These are phyloP conservation scores for Neopipo cinnamomea DNA, from an alignment of 2,113 vertebrate genomes.

Conservation along the genomic window DNA sequence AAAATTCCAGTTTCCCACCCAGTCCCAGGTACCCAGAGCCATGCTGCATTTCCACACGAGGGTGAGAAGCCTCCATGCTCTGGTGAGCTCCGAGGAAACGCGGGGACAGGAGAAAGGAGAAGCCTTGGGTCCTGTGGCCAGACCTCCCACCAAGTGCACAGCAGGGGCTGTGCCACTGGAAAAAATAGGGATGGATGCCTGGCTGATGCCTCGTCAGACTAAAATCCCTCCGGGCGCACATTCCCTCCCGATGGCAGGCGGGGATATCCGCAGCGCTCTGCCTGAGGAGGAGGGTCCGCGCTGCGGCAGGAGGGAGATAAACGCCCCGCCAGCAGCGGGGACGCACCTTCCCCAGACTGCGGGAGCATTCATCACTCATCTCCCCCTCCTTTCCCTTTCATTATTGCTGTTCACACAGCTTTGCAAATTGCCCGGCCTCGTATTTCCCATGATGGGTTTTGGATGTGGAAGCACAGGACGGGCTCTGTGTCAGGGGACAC, in stretches of 20 bases:
- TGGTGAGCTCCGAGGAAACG: fast-evolving
- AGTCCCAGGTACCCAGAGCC: neutral
- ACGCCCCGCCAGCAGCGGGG: neutral
- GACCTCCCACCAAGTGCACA: neutral
- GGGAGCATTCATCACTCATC: neutral
- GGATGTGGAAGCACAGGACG: neutral
- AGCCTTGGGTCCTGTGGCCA: fast-evolving
- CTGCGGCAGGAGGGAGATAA: neutral
- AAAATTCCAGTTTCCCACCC: neutral
- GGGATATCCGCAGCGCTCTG: fast-evolving
- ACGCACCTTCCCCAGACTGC: neutral
- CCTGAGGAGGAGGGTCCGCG: neutral
- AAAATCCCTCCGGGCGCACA: neutral
- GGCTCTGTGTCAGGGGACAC: neutral
- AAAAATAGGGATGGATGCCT: too few species aligned
- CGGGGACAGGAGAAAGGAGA: neutral
- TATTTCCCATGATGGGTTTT: fast-evolving
- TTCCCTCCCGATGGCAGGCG: fast-evolving
- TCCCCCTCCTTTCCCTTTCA: neutral
- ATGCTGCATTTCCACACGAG: fast-evolving
- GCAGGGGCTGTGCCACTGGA: fast-evolving
- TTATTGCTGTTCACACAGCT: neutral
- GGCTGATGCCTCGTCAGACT: neutral
- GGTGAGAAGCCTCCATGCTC: neutral
- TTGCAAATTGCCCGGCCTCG: neutral